Evolutionary conservation across 2,113 vertebrate species (phyloP).

Genomic region (Engraulis encrasicolus): DNA sequence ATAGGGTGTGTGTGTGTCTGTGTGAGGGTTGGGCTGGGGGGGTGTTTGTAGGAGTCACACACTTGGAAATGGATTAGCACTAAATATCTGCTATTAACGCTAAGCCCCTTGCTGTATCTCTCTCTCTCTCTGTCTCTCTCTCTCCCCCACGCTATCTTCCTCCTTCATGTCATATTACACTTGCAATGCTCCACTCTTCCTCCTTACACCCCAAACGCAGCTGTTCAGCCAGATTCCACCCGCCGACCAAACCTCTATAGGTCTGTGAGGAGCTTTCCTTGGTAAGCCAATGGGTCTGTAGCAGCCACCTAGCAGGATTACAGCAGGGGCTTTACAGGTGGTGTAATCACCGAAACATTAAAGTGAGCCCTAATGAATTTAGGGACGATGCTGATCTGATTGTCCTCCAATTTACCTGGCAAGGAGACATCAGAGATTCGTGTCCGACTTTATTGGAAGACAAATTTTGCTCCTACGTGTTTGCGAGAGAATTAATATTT

Average conservation of each 20-base stretch:
- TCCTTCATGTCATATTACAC: background rate
- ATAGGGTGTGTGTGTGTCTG: slow-evolving; percentile 14
- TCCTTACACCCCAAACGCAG: background rate
- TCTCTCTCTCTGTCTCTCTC: background rate
- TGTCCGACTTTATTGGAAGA: slow-evolving; percentile 14
- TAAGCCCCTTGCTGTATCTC: slow-evolving; percentile 14
- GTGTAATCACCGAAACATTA: slow-evolving; percentile 10
- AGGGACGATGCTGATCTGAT: background rate
- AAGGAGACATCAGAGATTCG: background rate
- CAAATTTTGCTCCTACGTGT: slow-evolving; percentile 5
- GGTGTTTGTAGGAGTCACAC: slow-evolving; percentile 31
- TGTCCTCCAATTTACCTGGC: background rate
- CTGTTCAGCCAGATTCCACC: background rate
- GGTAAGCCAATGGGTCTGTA: background rate
- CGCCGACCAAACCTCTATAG: no score
- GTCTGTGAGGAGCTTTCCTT: background rate
- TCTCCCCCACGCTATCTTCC: background rate
- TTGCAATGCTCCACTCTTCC: background rate
- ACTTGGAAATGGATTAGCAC: slow-evolving; percentile 44
- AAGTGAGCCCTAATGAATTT: background rate
- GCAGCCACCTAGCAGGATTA: background rate
- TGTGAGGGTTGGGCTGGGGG: no score
- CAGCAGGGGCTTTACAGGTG: background rate
- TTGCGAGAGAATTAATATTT: slow-evolving; percentile 5
- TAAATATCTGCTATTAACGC: slow-evolving; percentile 37